Percentiles rank a stretch among this genome's conserved stretches.
Conservation (phyloP, 1,140 invertebrate genomes). For the Zeugodacus cucurbitae region DNA sequence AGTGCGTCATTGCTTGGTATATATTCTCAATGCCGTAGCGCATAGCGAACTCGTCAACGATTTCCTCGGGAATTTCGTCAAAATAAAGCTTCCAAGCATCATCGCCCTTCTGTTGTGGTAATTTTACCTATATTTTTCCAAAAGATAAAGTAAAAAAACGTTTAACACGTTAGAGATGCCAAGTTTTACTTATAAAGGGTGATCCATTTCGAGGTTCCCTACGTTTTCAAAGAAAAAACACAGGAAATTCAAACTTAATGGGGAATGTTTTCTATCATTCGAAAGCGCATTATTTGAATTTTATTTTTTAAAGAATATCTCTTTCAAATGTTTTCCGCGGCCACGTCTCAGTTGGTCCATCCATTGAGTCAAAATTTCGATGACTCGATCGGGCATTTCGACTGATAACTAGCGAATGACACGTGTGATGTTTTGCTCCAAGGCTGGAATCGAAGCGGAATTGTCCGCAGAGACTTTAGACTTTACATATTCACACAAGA, state of each 20-base stretch:
- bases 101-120: constrained; percentile 93
- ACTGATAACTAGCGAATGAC: not conserved
- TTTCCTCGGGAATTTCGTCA: constrained; percentile 96
- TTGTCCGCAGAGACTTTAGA: not conserved
- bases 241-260: too few species aligned
- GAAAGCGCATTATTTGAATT: too few species aligned
- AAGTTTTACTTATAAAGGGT: not conserved
- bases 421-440: too few species aligned
- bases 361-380: too few species aligned
- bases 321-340: too few species aligned
- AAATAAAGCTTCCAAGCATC: constrained; percentile 99
- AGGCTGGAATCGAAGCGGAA: not conserved
- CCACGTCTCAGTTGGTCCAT: too few species aligned
- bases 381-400: too few species aligned
- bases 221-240: too few species aligned
- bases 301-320: too few species aligned
- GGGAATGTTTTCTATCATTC: too few species aligned
- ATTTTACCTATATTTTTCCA: constrained; percentile 72
- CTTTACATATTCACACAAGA: too few species aligned
- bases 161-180: not conserved
- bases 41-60: constrained; percentile 99
- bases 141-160: not conserved
- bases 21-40: constrained; percentile 99
- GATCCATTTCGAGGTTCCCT: too few species aligned
- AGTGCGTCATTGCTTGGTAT: constrained; percentile 99